These are phyloP conservation scores for Saxidomus purpurata DNA, from an alignment of 1,140 invertebrate genomes.

Conservation along the genomic window DNA sequence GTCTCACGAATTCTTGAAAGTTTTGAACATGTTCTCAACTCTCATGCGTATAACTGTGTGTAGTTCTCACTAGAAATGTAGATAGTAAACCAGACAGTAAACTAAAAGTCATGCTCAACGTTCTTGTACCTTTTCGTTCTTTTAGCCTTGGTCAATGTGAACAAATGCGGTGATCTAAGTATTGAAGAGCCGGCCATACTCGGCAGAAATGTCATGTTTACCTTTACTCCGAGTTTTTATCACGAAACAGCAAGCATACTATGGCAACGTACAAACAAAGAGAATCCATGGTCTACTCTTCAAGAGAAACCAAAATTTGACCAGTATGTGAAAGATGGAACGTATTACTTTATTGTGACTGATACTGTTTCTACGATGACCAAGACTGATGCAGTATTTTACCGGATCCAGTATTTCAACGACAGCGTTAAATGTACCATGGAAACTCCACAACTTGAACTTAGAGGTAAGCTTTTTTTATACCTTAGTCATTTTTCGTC, in stretches of 20 bases:
- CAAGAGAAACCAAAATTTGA: not conserved
- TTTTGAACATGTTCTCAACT: too few relatives aligned
- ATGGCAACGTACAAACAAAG: not conserved
- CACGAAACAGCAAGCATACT: not conserved
- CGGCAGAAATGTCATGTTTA: not conserved
- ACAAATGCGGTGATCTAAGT: not conserved
- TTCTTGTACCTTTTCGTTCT: too few relatives aligned
- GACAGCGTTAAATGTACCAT: not conserved
- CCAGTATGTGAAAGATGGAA: not conserved
- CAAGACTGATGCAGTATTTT: not conserved
- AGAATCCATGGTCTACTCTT: not conserved
- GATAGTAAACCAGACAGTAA: too few relatives aligned
- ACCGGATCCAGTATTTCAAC: not conserved
- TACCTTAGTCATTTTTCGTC: too few relatives aligned
- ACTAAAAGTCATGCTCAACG: too few relatives aligned
- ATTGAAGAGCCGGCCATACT: not conserved
- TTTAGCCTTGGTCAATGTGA: too few relatives aligned
- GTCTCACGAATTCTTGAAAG: too few relatives aligned
- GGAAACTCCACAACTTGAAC: not conserved
- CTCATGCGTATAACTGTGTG: too few relatives aligned
- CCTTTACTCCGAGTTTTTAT: not conserved
- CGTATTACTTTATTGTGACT: not conserved
- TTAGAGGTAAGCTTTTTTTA: not conserved
- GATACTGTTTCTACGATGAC: too few relatives aligned
- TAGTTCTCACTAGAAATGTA: too few relatives aligned